Conservation (phyloP, 2,888 invertebrate genomes). For the Zelleria hepariella region DNA sequence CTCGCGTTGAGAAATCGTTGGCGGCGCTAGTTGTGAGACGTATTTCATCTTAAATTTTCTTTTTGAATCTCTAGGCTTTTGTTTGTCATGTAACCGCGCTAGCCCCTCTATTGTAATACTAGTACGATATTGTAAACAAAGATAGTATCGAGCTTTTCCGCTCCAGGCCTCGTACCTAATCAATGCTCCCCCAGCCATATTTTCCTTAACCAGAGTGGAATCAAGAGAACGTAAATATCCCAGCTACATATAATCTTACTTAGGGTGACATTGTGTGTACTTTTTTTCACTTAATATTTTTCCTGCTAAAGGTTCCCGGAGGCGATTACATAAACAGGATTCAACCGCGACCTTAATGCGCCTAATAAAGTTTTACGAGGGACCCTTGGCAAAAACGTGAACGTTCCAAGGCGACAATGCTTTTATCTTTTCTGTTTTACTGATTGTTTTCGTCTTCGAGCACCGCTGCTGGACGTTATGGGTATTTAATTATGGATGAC, state of each 20-base stretch:
- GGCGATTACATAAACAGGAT: slow-evolving; percentile 72
- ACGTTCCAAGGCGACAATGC: slow-evolving; percentile 68
- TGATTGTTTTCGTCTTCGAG: slow-evolving; percentile 37
- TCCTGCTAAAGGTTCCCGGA: slow-evolving; percentile 62
- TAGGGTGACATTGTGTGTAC: slow-evolving; percentile 51
- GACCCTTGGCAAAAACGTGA: slow-evolving; percentile 67
- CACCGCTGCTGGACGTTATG: not conserved
- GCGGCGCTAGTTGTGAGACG: no score
- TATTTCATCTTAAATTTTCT: no score
- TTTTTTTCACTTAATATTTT: slow-evolving; percentile 71
- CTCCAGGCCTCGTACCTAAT: not conserved
- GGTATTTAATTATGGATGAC: slow-evolving; percentile 3
- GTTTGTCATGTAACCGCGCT: no score
- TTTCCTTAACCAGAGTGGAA: not conserved
- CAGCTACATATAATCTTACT: slow-evolving; percentile 40
- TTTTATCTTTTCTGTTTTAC: slow-evolving; percentile 68
- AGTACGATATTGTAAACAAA: not conserved
- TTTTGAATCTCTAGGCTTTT: no score
- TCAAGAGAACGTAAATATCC: slow-evolving; percentile 8
- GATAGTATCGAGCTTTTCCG: not conserved
- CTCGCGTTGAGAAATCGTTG: no score
- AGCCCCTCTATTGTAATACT: not conserved
- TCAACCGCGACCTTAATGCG: slow-evolving; percentile 71
- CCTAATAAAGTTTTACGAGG: slow-evolving; percentile 71
- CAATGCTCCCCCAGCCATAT: not conserved